Base-by-base conservation (phyloP, 2,888 invertebrate genomes). In the Limnephilus marmoratus region DNA sequence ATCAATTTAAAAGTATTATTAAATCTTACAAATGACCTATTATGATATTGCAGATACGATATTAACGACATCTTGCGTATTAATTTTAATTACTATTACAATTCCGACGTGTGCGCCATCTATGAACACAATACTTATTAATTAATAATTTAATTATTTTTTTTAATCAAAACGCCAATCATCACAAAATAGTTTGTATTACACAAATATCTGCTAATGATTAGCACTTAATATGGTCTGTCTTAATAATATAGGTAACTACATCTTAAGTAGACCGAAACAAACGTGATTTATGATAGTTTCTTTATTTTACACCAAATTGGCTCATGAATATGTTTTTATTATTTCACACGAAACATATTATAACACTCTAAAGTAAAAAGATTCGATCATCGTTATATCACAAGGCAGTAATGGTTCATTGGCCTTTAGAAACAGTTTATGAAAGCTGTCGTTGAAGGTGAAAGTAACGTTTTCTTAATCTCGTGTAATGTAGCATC, bases 301-400 rank as follows among this genome's bases (percentile, higher is more conserved):
- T 68, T 24, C 68, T 24, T 7, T 9, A 68, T 24, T 68, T 68
- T n/a, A 68, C 24, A 7, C 24, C 4, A 68, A 68, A 53, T 68
- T 68, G 0, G 24, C 9, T 9, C 68, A n/a, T 24, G 24, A 18
- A 68, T n/a, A 9, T n/a, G 3, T n/a, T 68, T 68, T 24, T 68
- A 68, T 68, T 24, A 68, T 68, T 68, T 68, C 68, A 68, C 68
- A 68, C 68, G 11, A 68, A 68, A 68, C 24, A 68, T 68, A 68
- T 68, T 68, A 68, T 68, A 68, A 68, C 68, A 68, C 68, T 68
- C 7, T 24, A n/a, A 68, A 9, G 68, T n/a, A 68, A 41, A 83
- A n/a, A 86, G 49, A 86, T 86, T 86, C 86, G 86, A 86, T 45
- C 41, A 45, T 45, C 13, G 24, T 86, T 86, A 86, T 86, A 86